phyloP scores from a whole-genome alignment of 2,797 vertebrate genomes.

The Micromesistius poutassou region DNA sequence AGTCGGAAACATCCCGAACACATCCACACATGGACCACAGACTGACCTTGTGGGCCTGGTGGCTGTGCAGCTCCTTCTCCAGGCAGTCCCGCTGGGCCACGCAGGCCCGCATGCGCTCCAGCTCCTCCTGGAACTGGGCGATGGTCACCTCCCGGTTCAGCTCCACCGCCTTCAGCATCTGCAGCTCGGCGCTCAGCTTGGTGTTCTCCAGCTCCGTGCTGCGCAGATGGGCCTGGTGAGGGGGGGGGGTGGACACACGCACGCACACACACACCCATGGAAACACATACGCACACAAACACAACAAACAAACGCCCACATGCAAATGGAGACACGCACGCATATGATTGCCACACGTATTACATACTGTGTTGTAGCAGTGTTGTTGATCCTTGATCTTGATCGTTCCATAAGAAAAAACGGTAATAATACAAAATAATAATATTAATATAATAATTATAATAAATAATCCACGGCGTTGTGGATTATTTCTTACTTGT shows the following conservation, averaged over 20 bases:
- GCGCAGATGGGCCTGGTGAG: constrained; percentile 86
- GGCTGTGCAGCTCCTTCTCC: constrained; percentile 78
- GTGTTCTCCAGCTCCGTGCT: constrained; percentile 97
- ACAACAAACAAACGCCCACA: too few relatives aligned
- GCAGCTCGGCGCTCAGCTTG: constrained; percentile 91
- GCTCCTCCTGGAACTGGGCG: constrained; percentile 90
- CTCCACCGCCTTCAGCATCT: constrained; percentile 93
- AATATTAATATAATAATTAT: too few relatives aligned
- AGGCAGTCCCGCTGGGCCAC: constrained; percentile 82
- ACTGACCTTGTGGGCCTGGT: constrained; percentile 63
- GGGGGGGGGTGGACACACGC: neutral
- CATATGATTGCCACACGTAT: neutral
- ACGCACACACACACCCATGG: constrained; percentile 15
- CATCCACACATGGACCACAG: neutral
- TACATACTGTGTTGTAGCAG: too few relatives aligned
- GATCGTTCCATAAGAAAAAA: too few relatives aligned
- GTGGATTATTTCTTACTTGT: neutral
- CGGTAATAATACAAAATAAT: too few relatives aligned
- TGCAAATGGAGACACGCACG: neutral
- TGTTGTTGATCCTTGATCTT: too few relatives aligned
- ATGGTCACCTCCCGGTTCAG: constrained; percentile 91
- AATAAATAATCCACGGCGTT: too few relatives aligned
- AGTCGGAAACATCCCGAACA: neutral
- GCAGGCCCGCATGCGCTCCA: constrained; percentile 80
- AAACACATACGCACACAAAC: neutral